Evolutionary conservation across 2,113 vertebrate species (phyloP).

Genomic region (Rallus limicola): DNA sequence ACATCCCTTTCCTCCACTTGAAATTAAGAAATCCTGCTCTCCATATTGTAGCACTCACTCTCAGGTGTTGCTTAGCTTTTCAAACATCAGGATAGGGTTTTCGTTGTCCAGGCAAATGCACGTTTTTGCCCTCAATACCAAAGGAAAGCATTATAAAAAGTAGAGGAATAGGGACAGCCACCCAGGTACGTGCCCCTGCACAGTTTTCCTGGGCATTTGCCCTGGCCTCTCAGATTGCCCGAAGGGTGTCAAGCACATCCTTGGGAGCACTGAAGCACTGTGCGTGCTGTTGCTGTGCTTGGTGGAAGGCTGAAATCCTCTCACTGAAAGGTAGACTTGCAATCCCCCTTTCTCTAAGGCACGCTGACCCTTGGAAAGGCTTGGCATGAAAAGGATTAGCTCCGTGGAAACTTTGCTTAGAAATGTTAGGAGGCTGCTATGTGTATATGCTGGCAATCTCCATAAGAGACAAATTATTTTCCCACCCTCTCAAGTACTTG

Average conservation of each 20-base stretch:
- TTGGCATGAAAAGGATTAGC: constrained; percentile 43
- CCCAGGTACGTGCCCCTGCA: too few species aligned
- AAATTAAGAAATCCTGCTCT: neutral
- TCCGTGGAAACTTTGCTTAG: constrained; percentile 63
- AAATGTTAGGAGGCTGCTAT: constrained; percentile 32
- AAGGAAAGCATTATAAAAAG: neutral
- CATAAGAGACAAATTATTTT: constrained; percentile 62
- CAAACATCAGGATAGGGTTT: neutral
- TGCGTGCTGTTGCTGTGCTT: neutral
- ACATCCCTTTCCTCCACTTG: neutral
- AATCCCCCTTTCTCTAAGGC: neutral
- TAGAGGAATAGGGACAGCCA: neutral
- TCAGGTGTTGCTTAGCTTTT: fast-evolving
- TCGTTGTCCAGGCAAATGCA: neutral
- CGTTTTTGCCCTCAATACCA: neutral
- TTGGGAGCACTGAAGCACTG: neutral
- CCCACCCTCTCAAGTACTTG: constrained; percentile 64
- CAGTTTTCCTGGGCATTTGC: neutral
- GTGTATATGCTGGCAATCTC: constrained; percentile 1
- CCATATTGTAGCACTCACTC: neutral
- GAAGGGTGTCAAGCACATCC: neutral
- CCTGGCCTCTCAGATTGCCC: neutral
- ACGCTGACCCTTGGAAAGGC: constrained; percentile 23
- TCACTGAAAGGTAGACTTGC: neutral
- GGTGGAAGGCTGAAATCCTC: neutral